Percentiles rank a stretch among this genome's conserved stretches.
Evolutionary conservation across 2,797 vertebrate genomes (phyloP).

Genomic region (Alosa sapidissima): DNA sequence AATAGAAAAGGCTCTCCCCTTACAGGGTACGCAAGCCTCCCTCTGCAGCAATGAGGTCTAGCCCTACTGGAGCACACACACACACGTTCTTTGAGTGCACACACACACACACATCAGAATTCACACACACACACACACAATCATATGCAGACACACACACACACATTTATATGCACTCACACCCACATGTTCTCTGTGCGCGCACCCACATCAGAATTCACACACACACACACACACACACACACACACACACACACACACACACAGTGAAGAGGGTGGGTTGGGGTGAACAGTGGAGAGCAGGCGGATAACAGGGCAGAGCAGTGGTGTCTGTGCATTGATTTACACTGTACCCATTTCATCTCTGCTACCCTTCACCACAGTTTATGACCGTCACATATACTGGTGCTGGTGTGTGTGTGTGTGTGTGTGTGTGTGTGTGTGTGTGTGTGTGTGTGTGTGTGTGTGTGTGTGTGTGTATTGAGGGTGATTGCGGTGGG

Average conservation of each 20-base stretch:
- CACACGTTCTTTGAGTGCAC: background rate
- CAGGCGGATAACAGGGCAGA: background rate
- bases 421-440: no score
- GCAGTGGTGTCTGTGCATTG: background rate
- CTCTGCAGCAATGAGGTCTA: conserved; percentile 12
- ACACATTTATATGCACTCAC: no score
- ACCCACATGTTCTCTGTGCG: background rate
- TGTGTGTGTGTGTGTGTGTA: no score
- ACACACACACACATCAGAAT: no score
- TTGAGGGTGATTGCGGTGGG: no score
- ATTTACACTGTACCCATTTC: background rate
- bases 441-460: no score
- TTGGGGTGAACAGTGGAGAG: background rate
- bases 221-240: background rate
- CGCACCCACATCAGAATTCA: background rate
- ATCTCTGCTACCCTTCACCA: background rate
- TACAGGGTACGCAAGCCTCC: background rate
- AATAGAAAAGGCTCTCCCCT: conserved; percentile 11
- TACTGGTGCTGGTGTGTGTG: no score
- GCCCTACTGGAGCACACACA: background rate
- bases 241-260: background rate
- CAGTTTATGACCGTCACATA: background rate
- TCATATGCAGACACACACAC: background rate
- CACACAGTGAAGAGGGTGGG: background rate
- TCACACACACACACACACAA: background rate